Base-by-base conservation (phyloP, 2,888 invertebrate species). In the Oscheius sp. region DNA sequence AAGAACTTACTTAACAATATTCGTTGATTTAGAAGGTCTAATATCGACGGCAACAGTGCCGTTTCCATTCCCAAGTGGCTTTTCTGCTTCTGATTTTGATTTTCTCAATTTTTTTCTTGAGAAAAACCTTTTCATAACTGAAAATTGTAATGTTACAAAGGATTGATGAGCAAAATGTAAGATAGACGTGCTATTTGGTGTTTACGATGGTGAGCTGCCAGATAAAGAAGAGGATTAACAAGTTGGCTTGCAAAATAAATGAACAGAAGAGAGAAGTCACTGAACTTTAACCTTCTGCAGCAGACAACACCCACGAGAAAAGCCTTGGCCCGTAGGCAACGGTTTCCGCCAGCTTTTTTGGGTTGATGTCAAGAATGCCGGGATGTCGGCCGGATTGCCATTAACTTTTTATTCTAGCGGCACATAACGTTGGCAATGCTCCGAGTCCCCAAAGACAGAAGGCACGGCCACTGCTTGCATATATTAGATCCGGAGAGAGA, bases 31-130 rank as follows among this genome's bases (percentile, higher is more conserved):
- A n/a, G 78, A 81, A 49, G 75, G 77, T 49, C 76, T 76, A 74
- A 76, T 79, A 27, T 78, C 74, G 7, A 76, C 55, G 0, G 77
- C 74, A 29, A 69, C 72, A 5, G 71, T 59, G 6, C 56, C 69
- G 35, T 69, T 69, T 21, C 74, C 69, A 41, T 68, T 71, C 61
- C 45, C 74, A 55, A n/a, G 72, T 25, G 69, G 75, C 49, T 79
- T 74, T 45, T 74, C 76, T 63, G 77, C 74, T 70, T 83, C 83
- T 45, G 80, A 79, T 72, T 81, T 83, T n/a, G 78, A 78, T 74
- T 83, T 82, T 59, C 78, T 68, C 70, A 80, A 70, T 73, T 82
- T 81, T 69, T 81, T 80, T 69, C 79, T 77, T 23, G 73, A 71
- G 69, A 82, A 84, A 75, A 84, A 82, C 69, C 77, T 74, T 76